Conservation (phyloP, 1,140 invertebrate species). For the Zaprionus gabonicus region DNA sequence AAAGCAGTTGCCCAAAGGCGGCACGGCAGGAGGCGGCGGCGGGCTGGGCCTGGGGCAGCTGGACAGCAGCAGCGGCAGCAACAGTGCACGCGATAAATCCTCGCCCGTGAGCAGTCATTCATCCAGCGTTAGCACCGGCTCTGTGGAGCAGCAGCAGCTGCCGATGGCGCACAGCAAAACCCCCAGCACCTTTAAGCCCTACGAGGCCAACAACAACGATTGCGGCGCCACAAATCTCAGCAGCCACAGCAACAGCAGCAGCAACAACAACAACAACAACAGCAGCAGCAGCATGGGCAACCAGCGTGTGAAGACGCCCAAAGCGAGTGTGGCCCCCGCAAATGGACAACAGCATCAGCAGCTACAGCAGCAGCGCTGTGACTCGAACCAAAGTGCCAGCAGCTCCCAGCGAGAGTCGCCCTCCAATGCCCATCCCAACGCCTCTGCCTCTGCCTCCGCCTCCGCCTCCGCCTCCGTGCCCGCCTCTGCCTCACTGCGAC, state of each 20-base stretch:
- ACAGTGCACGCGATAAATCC: slow-evolving; percentile 87
- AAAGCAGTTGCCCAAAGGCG: slow-evolving; percentile 82
- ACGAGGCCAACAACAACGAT: slow-evolving; percentile 86
- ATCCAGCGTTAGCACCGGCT: slow-evolving; percentile 78
- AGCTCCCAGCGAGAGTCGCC: slow-evolving; percentile 81
- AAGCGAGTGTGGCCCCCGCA: slow-evolving; percentile 31
- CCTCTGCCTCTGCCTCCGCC: slow-evolving; percentile 9
- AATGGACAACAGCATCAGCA: slow-evolving; percentile 25
- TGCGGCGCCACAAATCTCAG: slow-evolving; percentile 80
- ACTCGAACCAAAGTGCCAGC: slow-evolving; percentile 84
- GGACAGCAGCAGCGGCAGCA: slow-evolving; percentile 45
- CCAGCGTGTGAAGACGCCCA: slow-evolving; percentile 73
- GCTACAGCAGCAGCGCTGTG: slow-evolving; percentile 67
- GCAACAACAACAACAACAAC: slow-evolving; percentile 77
- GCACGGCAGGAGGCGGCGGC: slow-evolving; percentile 18
- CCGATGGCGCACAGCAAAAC: slow-evolving; percentile 64
- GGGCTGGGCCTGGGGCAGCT: slow-evolving; percentile 32
- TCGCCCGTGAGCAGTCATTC: slow-evolving; percentile 85
- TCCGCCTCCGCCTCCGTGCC: not conserved
- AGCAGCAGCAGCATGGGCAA: slow-evolving; percentile 31
- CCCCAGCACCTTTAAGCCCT: slow-evolving; percentile 87
- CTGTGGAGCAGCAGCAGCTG: slow-evolving; percentile 82
- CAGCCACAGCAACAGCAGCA: slow-evolving; percentile 80
- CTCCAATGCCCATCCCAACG: slow-evolving; percentile 37
- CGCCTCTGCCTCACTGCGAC: slow-evolving; percentile 38